A percentile compares a stretch with the other conserved stretches of the same genome.
These are phyloP conservation scores for Elachura formosa DNA, from an alignment of 2,113 vertebrate species.

Conservation along the genomic window DNA sequence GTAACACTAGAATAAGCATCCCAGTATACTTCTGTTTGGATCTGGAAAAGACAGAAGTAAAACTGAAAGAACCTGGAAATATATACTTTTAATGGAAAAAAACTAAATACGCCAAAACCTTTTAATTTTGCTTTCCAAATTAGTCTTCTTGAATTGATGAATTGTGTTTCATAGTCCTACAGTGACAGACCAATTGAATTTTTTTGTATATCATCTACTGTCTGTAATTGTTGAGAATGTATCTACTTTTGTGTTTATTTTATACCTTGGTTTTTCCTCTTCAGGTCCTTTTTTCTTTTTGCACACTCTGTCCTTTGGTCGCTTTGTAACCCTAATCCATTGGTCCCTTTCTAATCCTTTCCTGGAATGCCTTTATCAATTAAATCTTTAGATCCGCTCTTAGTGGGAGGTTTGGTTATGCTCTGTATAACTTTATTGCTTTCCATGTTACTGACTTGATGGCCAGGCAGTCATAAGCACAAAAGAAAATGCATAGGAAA, in stretches of 20 bases:
- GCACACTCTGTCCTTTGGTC: not conserved
- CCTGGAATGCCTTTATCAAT: not conserved
- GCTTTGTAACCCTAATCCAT: not conserved
- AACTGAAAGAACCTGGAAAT: not conserved
- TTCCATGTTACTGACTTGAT: not conserved
- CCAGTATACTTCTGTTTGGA: not conserved
- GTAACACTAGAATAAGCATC: not conserved
- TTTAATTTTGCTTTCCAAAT: not conserved
- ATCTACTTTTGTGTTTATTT: not conserved
- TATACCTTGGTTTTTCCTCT: not conserved
- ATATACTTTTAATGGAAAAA: not conserved
- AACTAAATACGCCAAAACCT: too few relatives aligned
- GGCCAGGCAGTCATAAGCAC: not conserved
- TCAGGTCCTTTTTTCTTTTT: not conserved
- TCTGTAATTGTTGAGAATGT: not conserved
- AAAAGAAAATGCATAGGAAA: not conserved
- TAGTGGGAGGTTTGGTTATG: not conserved
- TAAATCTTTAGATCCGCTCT: not conserved
- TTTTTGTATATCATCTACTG: not conserved
- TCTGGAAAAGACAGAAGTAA: not conserved
- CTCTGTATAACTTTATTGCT: not conserved
- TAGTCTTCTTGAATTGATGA: not conserved
- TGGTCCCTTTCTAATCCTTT: not conserved
- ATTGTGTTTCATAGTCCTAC: not conserved
- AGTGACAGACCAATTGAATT: not conserved